phyloP scores from a whole-genome alignment of 1,140 invertebrate species.

The Magallana ariakensis region DNA sequence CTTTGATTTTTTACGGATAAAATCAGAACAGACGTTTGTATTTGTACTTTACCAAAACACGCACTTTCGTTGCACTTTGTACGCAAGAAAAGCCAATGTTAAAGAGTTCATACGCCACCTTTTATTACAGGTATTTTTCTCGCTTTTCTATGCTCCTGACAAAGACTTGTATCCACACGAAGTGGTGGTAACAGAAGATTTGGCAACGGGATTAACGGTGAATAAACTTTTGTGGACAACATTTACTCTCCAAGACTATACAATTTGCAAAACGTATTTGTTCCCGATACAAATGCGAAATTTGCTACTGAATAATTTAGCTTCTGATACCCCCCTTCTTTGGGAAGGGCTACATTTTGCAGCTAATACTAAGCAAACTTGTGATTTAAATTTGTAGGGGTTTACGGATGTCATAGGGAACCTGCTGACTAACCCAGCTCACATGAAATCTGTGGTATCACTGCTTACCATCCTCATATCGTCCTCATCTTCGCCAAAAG shows the following conservation, averaged over 20 bases:
- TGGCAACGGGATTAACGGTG: constrained; percentile 73
- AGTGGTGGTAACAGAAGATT: constrained; percentile 70
- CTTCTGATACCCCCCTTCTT: no score
- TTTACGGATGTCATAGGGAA: constrained; percentile 74
- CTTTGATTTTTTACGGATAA: no score
- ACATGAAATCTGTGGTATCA: constrained; percentile 76
- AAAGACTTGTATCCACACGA: constrained; percentile 76
- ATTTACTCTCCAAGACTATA: no score
- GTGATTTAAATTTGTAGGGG: constrained; percentile 61
- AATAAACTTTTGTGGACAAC: no score
- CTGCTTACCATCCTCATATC: constrained; percentile 75
- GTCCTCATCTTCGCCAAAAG: constrained; percentile 69
- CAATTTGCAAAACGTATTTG: no score
- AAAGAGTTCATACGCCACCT: not conserved
- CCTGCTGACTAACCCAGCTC: constrained; percentile 69
- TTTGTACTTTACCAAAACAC: no score
- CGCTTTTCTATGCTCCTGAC: constrained; percentile 74
- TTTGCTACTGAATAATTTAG: no score
- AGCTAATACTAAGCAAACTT: no score
- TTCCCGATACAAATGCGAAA: no score
- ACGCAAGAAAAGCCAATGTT: not conserved
- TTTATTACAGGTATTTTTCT: constrained; percentile 75
- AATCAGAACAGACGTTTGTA: no score
- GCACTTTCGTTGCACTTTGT: not conserved
- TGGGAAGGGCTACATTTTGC: no score